Base-by-base conservation (phyloP, 2,797 vertebrate species). In the Eulemur rubriventer region DNA sequence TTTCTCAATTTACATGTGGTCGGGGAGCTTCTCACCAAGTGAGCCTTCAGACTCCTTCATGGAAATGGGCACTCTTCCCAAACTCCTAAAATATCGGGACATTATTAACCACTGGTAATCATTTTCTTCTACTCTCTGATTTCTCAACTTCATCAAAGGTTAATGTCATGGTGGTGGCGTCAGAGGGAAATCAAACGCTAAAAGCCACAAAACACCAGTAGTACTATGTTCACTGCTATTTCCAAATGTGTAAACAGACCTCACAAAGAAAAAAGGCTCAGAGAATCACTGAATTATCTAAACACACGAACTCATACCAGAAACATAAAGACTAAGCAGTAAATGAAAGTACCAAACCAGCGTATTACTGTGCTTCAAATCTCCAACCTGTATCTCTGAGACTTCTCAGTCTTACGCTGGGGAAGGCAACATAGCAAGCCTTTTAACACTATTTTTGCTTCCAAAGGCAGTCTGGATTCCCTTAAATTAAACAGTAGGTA, bases 1-100 rank as follows among this genome's bases (percentile, higher is more conserved):
- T 94, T 97, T 96, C 89, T 91, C 86, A 95, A 72, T 97, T 97
- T 93, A 87, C 69, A 69, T 97, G 79, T 92, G 92, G 97, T 96
- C 20, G 92, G 41, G 89, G 72, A 55, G 35, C 17, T 65, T 46
- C 87, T 95, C 78, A 72, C n/a, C 28, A 91, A 5, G 67, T 50
- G 87, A 94, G 78, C n/a, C 41, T 61, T 35, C 92, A 96, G 43
- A 78, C 94, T 85, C 79, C 90, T 57, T 43, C 70, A 41, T 57
- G 78, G 88, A 95, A 16, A 76, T 2, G 88, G 50, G 75, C 75
- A 90, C 5, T 76, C 67, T 95, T 95, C 80, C 94, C 91, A 96
- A 93, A 80, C 84, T 94, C 89, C 89, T 94, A 79, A 91, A 94
- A 94, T 41, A 18, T 57, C 7, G 1, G n/a, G 41, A n/a, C 35